Evolutionary conservation across 2,113 vertebrate species (phyloP).

Genomic region (Ictalurus punctatus): DNA sequence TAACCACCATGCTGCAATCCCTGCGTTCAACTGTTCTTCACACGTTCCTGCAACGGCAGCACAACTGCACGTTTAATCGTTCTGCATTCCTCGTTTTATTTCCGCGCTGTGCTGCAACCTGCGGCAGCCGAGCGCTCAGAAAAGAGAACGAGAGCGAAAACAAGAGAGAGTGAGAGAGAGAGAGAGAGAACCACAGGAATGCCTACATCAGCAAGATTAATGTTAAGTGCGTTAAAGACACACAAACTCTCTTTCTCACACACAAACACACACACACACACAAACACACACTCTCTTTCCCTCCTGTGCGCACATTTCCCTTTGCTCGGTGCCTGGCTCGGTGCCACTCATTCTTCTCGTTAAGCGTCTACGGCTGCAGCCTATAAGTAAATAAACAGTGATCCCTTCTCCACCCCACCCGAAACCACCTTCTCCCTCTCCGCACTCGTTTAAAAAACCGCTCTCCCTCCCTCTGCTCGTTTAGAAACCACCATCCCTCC

Average conservation of each 20-base stretch:
- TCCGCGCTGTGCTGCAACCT: constrained; percentile 17
- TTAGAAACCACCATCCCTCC: constrained; percentile 49
- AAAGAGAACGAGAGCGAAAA: constrained; percentile 13
- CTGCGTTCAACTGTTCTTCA: background rate
- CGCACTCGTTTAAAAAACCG: constrained; percentile 46
- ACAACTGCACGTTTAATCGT: constrained; percentile 16
- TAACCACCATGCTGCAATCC: background rate
- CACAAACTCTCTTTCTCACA: constrained; percentile 18
- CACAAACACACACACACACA: constrained; percentile 5
- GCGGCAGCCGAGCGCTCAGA: constrained; percentile 22
- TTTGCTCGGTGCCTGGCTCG: constrained; percentile 39
- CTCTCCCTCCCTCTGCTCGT: constrained; percentile 45
- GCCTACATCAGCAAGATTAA: constrained; percentile 48
- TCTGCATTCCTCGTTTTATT: constrained; percentile 31
- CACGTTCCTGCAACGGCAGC: constrained; percentile 26
- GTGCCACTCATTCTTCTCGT: constrained; percentile 53
- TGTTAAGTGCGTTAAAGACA: constrained; percentile 38
- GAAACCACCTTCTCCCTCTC: constrained; percentile 50
- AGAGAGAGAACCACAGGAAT: constrained; percentile 44
- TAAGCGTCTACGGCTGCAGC: constrained; percentile 50
- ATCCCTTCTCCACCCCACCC: constrained; percentile 48
- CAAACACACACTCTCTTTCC: constrained; percentile 7
- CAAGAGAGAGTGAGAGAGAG: constrained; percentile 27
- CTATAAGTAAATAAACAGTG: constrained; percentile 54
- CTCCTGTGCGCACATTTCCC: constrained; percentile 44